Evolutionary conservation across 2,113 vertebrate genomes (phyloP), one percentile per base, ranked within the genome.

Genomic region (Loxodonta africana): DNA sequence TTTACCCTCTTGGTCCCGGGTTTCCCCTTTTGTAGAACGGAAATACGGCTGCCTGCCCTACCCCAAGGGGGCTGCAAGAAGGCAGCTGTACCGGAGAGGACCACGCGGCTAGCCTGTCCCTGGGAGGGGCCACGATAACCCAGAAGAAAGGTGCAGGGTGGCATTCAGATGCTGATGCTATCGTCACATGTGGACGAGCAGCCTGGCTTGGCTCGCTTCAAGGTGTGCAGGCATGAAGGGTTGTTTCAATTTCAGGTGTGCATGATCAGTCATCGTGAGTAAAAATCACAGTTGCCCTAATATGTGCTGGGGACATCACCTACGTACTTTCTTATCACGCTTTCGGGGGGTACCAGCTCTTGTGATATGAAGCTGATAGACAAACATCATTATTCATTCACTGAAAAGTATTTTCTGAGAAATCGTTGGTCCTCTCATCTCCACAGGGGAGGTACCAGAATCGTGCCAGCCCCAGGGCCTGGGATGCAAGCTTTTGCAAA

Each of bases 21-120:
- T 83, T 97, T 96, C 95, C 97, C 96, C 97, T 96, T 94, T 53
- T 51, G 71, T 4, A 51, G 81, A 83, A 78, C 69, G 84, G 97
- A 97, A 97, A 90, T 63, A 46, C 5, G 87, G 82, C 53, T 26
- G 81, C 83, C 46, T 15, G 89, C 90, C 44, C 53, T 44, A 15
- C 83, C 95, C 94, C 63, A 12, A 17, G 41, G 90, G 96, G 89
- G 78, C 94, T 81, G 18, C n/a, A 1, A 83, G 71, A 71, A 82
- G 88, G 78, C 6, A 20, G 33, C 48, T 33, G 67, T 11, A 5
- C 78, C 87, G 26, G 20, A 6, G 48, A 76, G 78, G 60, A 44
- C 93, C 83, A 25, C 1, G 33, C 0, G 0, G 67, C 30, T 15
- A 5, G 2, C 10, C 1, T 7, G 44, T 33, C 21, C 88, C 53